These are phyloP conservation scores for Pyrrhura leucotis DNA, from an alignment of 2,797 vertebrate genomes.

Conservation along the genomic window DNA sequence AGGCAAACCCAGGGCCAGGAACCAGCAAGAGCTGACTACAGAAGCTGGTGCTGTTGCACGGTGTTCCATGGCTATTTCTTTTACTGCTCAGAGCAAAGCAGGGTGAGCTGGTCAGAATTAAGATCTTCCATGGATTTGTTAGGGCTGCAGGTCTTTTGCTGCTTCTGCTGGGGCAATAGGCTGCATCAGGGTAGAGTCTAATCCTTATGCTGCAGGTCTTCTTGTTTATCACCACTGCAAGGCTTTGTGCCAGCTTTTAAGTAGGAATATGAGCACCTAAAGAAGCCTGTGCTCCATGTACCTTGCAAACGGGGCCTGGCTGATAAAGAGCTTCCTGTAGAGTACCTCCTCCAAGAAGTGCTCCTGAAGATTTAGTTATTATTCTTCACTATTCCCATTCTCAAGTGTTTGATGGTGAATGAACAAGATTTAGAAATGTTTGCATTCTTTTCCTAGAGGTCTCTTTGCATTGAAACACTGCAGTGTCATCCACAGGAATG, in stretches of 20 bases:
- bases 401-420: background rate
- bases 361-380: background rate
- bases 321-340: background rate
- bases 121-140: background rate
- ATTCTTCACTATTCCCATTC: background rate
- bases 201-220: background rate
- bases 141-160: background rate
- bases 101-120: background rate
- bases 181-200: background rate
- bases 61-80: background rate
- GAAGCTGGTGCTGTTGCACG: accelerated
- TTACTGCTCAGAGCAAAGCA: background rate
- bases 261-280: background rate
- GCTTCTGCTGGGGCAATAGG: background rate
- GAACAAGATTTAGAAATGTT: background rate
- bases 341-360: background rate
- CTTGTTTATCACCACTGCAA: background rate
- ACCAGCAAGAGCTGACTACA: background rate
- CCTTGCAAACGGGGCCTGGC: background rate
- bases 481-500: background rate
- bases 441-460: background rate
- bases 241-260: background rate
- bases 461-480: background rate
- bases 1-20: background rate
- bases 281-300: background rate